Conservation (phyloP, 2,888 invertebrate species). For the Plemyria rubiginata region DNA sequence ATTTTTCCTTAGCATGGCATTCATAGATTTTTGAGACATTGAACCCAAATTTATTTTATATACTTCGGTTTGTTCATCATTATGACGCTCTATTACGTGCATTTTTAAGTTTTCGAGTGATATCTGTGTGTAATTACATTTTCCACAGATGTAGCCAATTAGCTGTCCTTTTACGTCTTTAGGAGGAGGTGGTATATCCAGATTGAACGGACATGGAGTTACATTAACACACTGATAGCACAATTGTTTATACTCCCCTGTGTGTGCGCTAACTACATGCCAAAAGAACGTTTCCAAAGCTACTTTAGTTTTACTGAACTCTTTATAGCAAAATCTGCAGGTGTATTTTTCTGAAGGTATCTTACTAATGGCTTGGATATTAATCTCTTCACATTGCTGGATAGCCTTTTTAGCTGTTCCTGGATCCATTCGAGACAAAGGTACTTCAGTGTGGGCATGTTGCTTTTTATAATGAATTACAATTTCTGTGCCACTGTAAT, state of each 20-base stretch:
- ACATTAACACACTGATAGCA: slow-evolving; percentile 86
- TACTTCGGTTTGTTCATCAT: slow-evolving; percentile 75
- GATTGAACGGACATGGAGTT: slow-evolving; percentile 60
- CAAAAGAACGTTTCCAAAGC: slow-evolving; percentile 86
- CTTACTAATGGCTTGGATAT: slow-evolving; percentile 66
- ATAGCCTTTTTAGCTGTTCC: slow-evolving; percentile 82
- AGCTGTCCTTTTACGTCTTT: slow-evolving; percentile 68
- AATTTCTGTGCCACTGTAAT: slow-evolving; percentile 84
- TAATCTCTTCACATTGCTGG: slow-evolving; percentile 76
- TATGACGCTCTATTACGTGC: slow-evolving; percentile 86
- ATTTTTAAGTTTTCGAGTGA: slow-evolving; percentile 84
- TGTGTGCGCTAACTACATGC: slow-evolving; percentile 89
- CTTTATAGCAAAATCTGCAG: slow-evolving; percentile 74
- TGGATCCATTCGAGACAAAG: slow-evolving; percentile 85
- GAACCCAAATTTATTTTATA: slow-evolving; percentile 70
- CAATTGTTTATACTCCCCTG: slow-evolving; percentile 89
- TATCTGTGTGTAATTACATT: slow-evolving; percentile 90
- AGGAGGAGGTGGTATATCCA: slow-evolving; percentile 75
- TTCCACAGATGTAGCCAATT: slow-evolving; percentile 87
- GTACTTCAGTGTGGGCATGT: slow-evolving; percentile 87
- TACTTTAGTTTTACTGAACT: slow-evolving; percentile 57
- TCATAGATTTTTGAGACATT: slow-evolving; percentile 60
- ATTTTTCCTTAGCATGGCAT: slow-evolving; percentile 45
- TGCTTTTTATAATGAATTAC: slow-evolving; percentile 87
- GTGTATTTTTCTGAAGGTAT: slow-evolving; percentile 65